phyloP scores from a whole-genome alignment of 2,888 invertebrate species.

The Eilema griseolum region DNA sequence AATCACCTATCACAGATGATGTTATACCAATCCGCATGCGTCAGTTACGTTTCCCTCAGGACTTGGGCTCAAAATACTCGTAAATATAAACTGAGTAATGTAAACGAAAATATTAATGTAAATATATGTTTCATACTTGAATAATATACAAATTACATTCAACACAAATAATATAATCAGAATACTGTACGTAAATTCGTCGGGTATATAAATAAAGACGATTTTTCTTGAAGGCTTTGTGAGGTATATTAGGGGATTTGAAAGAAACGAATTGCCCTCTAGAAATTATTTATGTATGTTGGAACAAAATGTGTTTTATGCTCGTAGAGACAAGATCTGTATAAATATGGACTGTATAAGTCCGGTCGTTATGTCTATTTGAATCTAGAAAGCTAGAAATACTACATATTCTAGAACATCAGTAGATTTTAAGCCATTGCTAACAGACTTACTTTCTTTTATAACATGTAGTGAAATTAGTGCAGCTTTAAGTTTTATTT shows the following conservation, averaged over 20 bases:
- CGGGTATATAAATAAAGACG: constrained; percentile 28
- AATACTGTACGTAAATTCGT: constrained; percentile 19
- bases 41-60: too few relatives aligned
- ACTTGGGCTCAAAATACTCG: too few relatives aligned
- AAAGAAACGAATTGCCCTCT: constrained; percentile 30
- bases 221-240: constrained; percentile 32
- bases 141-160: neutral
- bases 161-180: constrained; percentile 1
- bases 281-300: constrained; percentile 37
- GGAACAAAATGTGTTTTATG: constrained; percentile 20
- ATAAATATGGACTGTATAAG: neutral
- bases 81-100: neutral
- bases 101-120: neutral
- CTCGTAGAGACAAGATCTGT: neutral
- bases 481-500: too few relatives aligned
- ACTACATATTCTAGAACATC: too few relatives aligned
- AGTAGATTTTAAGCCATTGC: too few relatives aligned
- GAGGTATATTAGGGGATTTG: constrained; percentile 39
- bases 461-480: too few relatives aligned
- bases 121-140: constrained; percentile 1
- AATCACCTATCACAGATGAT: too few relatives aligned
- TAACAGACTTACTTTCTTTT: too few relatives aligned
- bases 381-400: too few relatives aligned
- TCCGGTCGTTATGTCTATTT: neutral
- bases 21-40: too few relatives aligned